Evolutionary conservation across 2,888 invertebrate species (phyloP).

Genomic region (Euphydryas editha): DNA sequence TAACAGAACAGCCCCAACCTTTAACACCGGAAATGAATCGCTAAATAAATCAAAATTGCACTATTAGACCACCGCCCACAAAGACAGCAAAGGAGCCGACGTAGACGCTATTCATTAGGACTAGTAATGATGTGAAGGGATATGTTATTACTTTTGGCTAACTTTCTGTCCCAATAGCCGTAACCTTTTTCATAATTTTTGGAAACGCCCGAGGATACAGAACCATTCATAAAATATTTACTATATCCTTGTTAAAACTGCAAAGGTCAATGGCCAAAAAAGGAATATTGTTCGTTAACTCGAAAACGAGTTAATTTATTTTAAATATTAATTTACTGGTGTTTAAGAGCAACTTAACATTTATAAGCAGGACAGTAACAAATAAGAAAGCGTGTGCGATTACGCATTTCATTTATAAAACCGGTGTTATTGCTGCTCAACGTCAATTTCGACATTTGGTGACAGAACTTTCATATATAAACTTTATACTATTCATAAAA

Average conservation of each 20-base stretch:
- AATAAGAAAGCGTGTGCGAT: constrained; percentile 44
- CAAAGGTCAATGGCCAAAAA: constrained; percentile 33
- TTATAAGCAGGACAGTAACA: constrained; percentile 38
- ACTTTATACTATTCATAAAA: constrained; percentile 72
- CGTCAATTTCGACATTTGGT: constrained; percentile 45
- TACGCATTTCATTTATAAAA: constrained; percentile 47
- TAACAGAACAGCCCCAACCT: constrained; percentile 49
- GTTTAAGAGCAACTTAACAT: constrained; percentile 30
- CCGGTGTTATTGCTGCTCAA: constrained; percentile 46
- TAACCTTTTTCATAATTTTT: constrained; percentile 40
- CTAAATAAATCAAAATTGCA: constrained; percentile 81
- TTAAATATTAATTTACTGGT: constrained; percentile 17
- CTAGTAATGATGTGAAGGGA: constrained; percentile 55
- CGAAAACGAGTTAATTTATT: constrained; percentile 8
- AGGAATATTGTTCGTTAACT: constrained; percentile 26
- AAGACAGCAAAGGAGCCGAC: constrained; percentile 59
- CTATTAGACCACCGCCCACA: constrained; percentile 59
- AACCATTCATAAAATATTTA: constrained; percentile 40
- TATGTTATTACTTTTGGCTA: constrained; percentile 35
- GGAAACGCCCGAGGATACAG: constrained; percentile 28
- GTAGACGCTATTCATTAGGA: constrained; percentile 63
- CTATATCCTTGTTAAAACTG: constrained; percentile 16
- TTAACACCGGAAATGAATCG: constrained; percentile 75
- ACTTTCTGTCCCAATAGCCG: constrained; percentile 37
- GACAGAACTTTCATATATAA: constrained; percentile 67